phyloP scores from a whole-genome alignment of 2,888 invertebrate species.

The Temnothorax ravouxi region DNA sequence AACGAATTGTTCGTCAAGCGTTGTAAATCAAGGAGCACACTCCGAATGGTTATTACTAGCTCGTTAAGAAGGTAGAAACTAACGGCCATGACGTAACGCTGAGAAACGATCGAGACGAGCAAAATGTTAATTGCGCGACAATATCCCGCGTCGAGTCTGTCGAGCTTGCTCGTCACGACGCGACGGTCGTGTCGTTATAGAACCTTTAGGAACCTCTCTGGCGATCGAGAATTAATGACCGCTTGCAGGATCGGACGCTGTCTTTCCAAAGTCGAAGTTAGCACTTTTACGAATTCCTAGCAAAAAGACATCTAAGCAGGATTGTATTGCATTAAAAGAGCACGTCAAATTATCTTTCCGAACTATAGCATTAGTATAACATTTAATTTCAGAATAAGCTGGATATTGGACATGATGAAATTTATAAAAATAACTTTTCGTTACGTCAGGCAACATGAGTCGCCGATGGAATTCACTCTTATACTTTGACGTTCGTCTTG shows the following conservation, averaged over 20 bases:
- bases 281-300: not conserved
- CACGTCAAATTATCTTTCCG: not conserved
- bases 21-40: constrained; percentile 49
- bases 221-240: constrained; percentile 18
- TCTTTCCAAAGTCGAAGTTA: not conserved
- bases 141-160: constrained; percentile 48
- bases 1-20: constrained; percentile 47
- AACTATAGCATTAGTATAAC: not conserved
- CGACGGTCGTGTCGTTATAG: not conserved
- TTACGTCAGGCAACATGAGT: constrained; percentile 81
- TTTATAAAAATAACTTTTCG: not conserved
- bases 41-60: constrained; percentile 26
- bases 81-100: constrained; percentile 43
- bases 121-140: constrained; percentile 62
- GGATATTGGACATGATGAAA: not conserved
- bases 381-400: not conserved
- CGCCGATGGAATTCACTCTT: constrained; percentile 81
- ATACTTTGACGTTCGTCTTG: constrained; percentile 81
- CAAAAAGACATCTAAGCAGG: not conserved
- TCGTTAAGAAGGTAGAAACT: constrained; percentile 13
- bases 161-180: not conserved
- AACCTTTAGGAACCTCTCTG: not conserved
- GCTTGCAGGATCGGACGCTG: not conserved
- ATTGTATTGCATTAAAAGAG: not conserved
- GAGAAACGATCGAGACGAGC: constrained; percentile 39